Evolutionary conservation across 2,888 invertebrate species (phyloP), one percentile per base, ranked within the genome.

Genomic region (Tachina lurida): DNA sequence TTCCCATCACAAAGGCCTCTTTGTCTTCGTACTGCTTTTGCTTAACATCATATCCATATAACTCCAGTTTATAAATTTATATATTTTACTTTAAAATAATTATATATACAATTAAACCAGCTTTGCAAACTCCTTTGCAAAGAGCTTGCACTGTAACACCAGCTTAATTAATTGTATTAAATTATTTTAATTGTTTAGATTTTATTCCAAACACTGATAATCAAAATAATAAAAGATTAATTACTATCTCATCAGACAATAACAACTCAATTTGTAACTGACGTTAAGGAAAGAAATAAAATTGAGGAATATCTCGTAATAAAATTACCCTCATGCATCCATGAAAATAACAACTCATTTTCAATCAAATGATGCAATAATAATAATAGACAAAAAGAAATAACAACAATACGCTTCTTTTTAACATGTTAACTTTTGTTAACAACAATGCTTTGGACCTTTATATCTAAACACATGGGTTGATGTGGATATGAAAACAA

Each of bases 391-490:
- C 58, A 58, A 80, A n/a, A 43, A 31, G 8, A 19, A n/a, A 8
- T n/a, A 74, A 31, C 19, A 62, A 77, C 49, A 43, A 15, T 39
- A 60, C 13, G 5, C 17, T 62, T 45, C 49, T n/a, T 73, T n/a
- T 19, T 41, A 56, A 39, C 45, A 45, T 56, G 3, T 39, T 47
- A 45, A 10, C 10, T 31, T 58, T 68, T 7, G 52, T 68, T 45
- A 10, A 43, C n/a, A 56, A 70, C 47, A 76, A 82, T 82, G 82
- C 76, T 65, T 82, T 56, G 52, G 70, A 76, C 10, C 10, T 82
- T 76, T 76, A n/a, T 60, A 52, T 45, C 22, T 31, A 73, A 47
- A 10, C 7, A 79, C 74, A 80, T 80, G 52, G 17, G 43, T 73
- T 67, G 56, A 73, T 58, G 54, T 73, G 10, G 74, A 67, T 74